Conservation (phyloP, 2,113 vertebrate genomes). For the Pitta sordida region DNA sequence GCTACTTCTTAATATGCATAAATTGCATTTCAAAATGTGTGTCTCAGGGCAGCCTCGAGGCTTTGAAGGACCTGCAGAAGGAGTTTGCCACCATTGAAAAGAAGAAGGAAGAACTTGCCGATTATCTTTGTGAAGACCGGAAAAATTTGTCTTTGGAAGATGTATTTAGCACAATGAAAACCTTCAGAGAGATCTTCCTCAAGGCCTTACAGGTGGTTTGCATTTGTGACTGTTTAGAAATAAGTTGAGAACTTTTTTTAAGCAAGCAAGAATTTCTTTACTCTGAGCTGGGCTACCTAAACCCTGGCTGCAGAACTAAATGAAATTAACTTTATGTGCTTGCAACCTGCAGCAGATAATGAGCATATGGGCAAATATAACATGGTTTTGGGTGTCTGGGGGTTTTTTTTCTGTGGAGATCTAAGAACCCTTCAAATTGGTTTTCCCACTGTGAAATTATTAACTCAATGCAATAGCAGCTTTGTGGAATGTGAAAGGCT, state of each 20-base stretch:
- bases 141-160: conserved; percentile 84
- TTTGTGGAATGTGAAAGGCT: background rate
- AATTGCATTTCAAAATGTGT: background rate
- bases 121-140: conserved; percentile 88
- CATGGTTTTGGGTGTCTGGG: background rate
- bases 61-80: conserved; percentile 68
- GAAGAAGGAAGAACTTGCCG: conserved; percentile 80
- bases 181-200: conserved; percentile 84
- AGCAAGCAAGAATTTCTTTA: background rate
- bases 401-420: background rate
- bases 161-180: conserved; percentile 83
- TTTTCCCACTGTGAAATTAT: background rate
- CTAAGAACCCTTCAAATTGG: background rate
- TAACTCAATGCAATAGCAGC: background rate
- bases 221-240: background rate
- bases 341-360: background rate
- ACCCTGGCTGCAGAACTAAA: background rate
- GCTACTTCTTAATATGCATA: background rate
- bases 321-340: background rate
- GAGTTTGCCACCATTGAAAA: conserved; percentile 72
- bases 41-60: conserved; percentile 72
- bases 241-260: background rate
- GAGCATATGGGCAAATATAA: background rate
- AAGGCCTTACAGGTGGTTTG: conserved; percentile 86
- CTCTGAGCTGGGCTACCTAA: background rate